Percentiles rank a stretch among this genome's conserved stretches.
These are phyloP conservation scores for Piscicola geometra DNA, from an alignment of 2,888 invertebrate species.

Conservation along the genomic window DNA sequence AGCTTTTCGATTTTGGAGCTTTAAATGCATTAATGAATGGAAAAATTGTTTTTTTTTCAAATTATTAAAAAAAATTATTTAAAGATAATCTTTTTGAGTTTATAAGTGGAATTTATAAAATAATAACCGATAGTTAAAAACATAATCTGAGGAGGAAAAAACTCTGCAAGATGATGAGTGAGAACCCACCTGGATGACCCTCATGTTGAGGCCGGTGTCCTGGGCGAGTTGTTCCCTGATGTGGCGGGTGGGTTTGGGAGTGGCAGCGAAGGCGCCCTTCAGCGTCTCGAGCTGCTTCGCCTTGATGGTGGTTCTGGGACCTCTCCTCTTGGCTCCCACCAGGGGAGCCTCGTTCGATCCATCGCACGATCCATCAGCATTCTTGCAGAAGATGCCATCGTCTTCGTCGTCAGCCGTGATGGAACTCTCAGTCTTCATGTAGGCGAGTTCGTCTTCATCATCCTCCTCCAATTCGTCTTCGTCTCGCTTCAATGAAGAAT, in stretches of 20 bases:
- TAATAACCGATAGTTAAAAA: no score
- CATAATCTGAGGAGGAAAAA: no score
- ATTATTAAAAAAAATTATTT: no score
- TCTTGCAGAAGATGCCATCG: background rate
- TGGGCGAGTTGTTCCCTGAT: conserved; percentile 97
- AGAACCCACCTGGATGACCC: conserved; percentile 85
- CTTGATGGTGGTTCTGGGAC: conserved; percentile 97
- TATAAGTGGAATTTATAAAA: no score
- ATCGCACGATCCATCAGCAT: background rate
- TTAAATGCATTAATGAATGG: background rate
- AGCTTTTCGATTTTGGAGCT: no score
- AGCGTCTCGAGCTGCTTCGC: conserved; percentile 97
- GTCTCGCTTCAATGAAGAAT: background rate
- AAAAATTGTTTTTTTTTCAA: background rate
- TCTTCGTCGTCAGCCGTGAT: background rate
- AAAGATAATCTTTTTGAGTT: no score
- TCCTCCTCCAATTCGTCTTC: conserved; percentile 1
- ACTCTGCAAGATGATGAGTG: no score
- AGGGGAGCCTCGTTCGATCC: background rate
- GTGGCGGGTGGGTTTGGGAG: conserved; percentile 96
- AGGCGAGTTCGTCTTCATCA: background rate
- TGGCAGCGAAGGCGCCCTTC: conserved; percentile 95
- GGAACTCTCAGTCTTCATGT: conserved; percentile 1
- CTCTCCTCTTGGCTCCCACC: conserved; percentile 62
- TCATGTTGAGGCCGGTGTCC: conserved; percentile 96